A percentile compares a stretch with the other conserved stretches of the same genome.
phyloP scores from a whole-genome alignment of 2,888 invertebrate genomes.

The Lottia scabra region DNA sequence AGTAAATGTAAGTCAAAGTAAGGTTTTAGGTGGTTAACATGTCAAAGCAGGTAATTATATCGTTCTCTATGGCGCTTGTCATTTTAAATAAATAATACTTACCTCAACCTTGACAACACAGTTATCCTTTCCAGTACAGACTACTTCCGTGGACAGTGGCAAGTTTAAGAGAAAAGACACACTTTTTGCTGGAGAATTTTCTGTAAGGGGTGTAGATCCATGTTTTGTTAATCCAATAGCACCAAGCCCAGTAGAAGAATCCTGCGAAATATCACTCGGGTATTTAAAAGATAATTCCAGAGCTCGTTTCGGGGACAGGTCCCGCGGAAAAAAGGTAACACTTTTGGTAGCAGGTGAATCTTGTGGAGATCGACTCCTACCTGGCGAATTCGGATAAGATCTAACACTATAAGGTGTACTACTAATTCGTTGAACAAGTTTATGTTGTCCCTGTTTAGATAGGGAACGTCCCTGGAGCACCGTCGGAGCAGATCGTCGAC shows the following conservation, averaged over 20 bases:
- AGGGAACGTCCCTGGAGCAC: slow-evolving; percentile 17
- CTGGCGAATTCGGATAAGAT: not conserved
- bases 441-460: slow-evolving; percentile 13
- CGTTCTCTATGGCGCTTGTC: no score
- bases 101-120: not conserved
- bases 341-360: not conserved
- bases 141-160: not conserved
- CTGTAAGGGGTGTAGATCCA: not conserved
- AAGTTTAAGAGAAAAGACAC: slow-evolving; percentile 14
- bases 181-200: slow-evolving; percentile 14
- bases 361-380: not conserved
- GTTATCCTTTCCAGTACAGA: not conserved
- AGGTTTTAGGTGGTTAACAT: no score
- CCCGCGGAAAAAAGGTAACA: not conserved
- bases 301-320: not conserved
- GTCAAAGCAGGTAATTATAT: no score
- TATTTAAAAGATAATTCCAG: slow-evolving; percentile 8
- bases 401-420: not conserved
- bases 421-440: not conserved
- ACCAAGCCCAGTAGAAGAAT: slow-evolving; percentile 2
- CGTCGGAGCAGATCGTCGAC: slow-evolving; percentile 20
- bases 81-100: not conserved
- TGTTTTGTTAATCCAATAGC: not conserved
- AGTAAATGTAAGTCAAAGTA: no score
- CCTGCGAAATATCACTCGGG: slow-evolving; percentile 10